Evolutionary conservation across 2,888 invertebrate species (phyloP).

Genomic region (Noctua janthe): DNA sequence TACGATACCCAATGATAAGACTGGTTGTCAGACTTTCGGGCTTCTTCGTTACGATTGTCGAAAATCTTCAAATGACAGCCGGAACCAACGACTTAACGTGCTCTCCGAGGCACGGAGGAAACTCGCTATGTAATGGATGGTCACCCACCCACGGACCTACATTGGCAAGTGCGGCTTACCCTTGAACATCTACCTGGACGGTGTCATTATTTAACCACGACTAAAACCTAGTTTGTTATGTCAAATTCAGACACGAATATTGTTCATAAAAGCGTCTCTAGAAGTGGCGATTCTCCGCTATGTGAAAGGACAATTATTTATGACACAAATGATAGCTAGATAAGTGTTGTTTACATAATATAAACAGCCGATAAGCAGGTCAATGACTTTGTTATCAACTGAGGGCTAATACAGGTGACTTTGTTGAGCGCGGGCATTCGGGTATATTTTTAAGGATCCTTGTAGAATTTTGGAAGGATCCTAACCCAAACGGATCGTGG

Average conservation of each 20-base stretch:
- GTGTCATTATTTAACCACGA: background rate
- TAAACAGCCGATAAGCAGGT: constrained; percentile 28
- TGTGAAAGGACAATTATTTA: background rate
- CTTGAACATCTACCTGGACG: background rate
- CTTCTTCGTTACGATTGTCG: too few relatives aligned
- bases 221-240: background rate
- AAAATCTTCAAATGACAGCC: too few relatives aligned
- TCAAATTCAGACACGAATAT: background rate
- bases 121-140: too few relatives aligned
- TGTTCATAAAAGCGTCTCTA: background rate
- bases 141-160: too few relatives aligned
- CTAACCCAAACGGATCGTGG: background rate
- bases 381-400: constrained; percentile 30
- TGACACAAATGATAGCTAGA: background rate
- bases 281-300: background rate
- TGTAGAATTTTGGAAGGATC: too few relatives aligned
- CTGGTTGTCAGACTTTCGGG: too few relatives aligned
- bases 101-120: too few relatives aligned
- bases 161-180: background rate
- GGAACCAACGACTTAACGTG: too few relatives aligned
- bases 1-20: too few relatives aligned
- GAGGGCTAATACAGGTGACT: background rate
- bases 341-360: constrained; percentile 33
- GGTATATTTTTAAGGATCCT: background rate
- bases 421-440: background rate